Conservation (phyloP, 2,113 vertebrate species). For the Nothocercus nigrocapillus region DNA sequence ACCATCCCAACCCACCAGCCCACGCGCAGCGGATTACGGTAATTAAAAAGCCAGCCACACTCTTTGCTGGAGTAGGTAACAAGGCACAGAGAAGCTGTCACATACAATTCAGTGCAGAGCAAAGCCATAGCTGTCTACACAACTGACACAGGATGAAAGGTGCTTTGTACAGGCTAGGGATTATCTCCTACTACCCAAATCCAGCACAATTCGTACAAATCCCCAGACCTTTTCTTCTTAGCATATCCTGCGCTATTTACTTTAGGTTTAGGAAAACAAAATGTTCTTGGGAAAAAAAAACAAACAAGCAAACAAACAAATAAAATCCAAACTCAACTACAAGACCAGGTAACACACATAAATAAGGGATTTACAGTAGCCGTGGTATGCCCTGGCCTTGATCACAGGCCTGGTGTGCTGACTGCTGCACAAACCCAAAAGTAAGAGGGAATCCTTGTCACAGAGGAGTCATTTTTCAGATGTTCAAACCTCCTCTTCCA, state of each 20-base stretch:
- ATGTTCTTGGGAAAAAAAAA: neutral
- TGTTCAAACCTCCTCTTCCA: neutral
- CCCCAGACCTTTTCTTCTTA: neutral
- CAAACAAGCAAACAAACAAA: neutral
- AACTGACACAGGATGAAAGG: neutral
- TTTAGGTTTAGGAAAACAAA: neutral
- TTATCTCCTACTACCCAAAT: slow-evolving; percentile 26
- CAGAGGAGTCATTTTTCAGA: neutral
- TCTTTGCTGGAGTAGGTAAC: neutral
- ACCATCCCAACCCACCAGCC: neutral
- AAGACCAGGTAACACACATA: neutral
- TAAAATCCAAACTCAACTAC: neutral
- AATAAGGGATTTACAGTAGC: neutral
- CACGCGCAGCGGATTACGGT: neutral
- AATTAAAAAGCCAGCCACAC: neutral
- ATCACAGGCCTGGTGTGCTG: neutral
- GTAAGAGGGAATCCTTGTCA: neutral
- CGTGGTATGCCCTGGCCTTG: neutral
- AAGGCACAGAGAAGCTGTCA: neutral
- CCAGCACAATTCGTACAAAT: slow-evolving; percentile 7
- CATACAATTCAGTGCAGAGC: neutral
- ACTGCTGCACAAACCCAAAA: neutral
- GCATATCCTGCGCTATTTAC: neutral
- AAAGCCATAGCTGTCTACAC: neutral
- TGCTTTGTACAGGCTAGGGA: neutral